A percentile compares a stretch with the other conserved stretches of the same genome.
Evolutionary conservation across 2,113 vertebrate species (phyloP).

Genomic region (Turdus rufiventris): DNA sequence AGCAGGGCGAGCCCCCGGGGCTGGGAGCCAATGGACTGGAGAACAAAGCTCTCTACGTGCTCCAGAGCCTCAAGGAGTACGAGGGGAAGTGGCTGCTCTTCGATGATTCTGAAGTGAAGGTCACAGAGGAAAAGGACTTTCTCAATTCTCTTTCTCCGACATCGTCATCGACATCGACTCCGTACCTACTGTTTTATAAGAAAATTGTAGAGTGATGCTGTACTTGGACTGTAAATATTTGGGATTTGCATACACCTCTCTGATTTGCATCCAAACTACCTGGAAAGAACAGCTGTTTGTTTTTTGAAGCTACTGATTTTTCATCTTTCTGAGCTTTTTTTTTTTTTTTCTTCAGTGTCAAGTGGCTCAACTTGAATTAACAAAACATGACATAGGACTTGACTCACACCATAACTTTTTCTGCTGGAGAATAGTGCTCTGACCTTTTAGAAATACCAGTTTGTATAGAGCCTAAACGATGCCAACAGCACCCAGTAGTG

Average conservation of each 20-base stretch:
- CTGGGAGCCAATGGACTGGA: slow-evolving; percentile 27
- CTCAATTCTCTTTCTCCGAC: slow-evolving; percentile 87
- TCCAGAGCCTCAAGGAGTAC: slow-evolving; percentile 82
- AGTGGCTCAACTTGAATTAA: slow-evolving; percentile 60
- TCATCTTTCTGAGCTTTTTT: slow-evolving; percentile 42
- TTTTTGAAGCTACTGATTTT: slow-evolving; percentile 66
- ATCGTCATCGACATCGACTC: slow-evolving; percentile 88
- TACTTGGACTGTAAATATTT: slow-evolving; percentile 69
- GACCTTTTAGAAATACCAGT: slow-evolving; percentile 52
- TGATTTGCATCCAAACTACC: slow-evolving; percentile 39
- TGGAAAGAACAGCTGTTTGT: slow-evolving; percentile 30
- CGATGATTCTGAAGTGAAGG: slow-evolving; percentile 93
- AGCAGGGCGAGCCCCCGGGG: not conserved
- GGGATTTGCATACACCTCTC: slow-evolving; percentile 22
- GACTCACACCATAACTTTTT: slow-evolving; percentile 19
- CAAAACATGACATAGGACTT: slow-evolving; percentile 38
- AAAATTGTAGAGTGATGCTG: slow-evolving; percentile 72
- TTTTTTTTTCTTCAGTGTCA: not conserved
- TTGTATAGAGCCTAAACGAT: slow-evolving; percentile 60
- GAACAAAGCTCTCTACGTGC: slow-evolving; percentile 61
- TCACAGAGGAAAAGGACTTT: slow-evolving; percentile 92
- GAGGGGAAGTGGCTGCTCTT: slow-evolving; percentile 97
- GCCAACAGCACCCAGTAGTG: slow-evolving; percentile 39
- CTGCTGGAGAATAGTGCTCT: slow-evolving; percentile 63
- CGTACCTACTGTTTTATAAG: slow-evolving; percentile 96